phyloP scores from a whole-genome alignment of 1,140 invertebrate genomes.

The Mercenaria mercenaria region DNA sequence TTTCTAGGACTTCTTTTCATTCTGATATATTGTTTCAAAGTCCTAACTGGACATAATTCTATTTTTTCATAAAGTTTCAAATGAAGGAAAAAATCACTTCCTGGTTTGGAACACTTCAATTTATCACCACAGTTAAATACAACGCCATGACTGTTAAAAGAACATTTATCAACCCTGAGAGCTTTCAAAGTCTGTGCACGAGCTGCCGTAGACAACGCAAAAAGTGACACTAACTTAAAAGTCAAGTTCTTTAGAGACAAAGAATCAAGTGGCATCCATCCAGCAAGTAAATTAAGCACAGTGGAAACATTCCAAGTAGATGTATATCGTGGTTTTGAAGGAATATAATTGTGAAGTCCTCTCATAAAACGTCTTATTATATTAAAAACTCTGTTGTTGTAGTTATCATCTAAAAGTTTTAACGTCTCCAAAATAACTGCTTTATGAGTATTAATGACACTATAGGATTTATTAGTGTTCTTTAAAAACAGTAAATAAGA shows the following conservation, averaged over 20 bases:
- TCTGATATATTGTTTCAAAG: background rate
- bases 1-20: background rate
- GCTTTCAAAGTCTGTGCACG: background rate
- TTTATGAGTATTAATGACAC: no score
- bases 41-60: constrained; percentile 21
- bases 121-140: background rate
- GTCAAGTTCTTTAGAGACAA: no score
- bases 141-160: background rate
- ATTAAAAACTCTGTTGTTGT: background rate
- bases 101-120: constrained; percentile 8
- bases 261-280: no score
- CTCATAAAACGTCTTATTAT: constrained; percentile 16
- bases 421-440: no score
- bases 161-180: background rate
- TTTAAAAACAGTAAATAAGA: no score
- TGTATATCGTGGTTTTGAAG: background rate
- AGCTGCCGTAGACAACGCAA: constrained; percentile 6
- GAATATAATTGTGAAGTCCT: background rate
- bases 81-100: constrained; percentile 12
- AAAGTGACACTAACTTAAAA: no score
- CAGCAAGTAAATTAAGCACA: background rate
- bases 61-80: background rate
- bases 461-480: no score
- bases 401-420: constrained; percentile 3
- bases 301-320: background rate